Percentiles rank a stretch among this genome's conserved stretches.
Conservation (phyloP, 2,888 invertebrate species). For the Andrena hattorfiana region DNA sequence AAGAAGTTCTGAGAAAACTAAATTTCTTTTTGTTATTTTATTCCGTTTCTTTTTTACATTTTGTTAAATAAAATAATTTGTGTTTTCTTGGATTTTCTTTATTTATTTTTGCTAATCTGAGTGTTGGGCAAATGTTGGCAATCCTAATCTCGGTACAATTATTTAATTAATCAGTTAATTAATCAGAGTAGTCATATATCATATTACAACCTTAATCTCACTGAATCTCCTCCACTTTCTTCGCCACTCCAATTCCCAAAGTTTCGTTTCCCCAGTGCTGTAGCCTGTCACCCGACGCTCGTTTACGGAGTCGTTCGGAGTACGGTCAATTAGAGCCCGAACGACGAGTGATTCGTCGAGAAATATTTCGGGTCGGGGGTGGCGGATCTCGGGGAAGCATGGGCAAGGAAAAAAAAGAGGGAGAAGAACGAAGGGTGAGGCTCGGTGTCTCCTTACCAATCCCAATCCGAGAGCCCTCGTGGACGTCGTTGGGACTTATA, state of each 20-base stretch:
- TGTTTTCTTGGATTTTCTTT: too few relatives aligned
- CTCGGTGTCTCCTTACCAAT: slow-evolving; percentile 64
- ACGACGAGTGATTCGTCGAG: slow-evolving; percentile 73
- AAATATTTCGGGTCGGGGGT: slow-evolving; percentile 68
- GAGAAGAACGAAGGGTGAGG: slow-evolving; percentile 38
- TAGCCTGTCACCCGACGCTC: slow-evolving; percentile 20
- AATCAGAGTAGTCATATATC: too few relatives aligned
- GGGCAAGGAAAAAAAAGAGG: too few relatives aligned
- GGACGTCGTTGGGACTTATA: slow-evolving; percentile 76
- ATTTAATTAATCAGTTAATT: too few relatives aligned
- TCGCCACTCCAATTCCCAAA: not conserved
- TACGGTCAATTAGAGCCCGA: slow-evolving; percentile 71
- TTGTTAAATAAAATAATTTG: too few relatives aligned
- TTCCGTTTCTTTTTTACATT: too few relatives aligned
- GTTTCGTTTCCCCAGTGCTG: not conserved
- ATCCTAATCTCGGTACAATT: too few relatives aligned
- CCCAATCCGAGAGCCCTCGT: slow-evolving; percentile 67
- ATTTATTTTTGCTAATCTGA: too few relatives aligned
- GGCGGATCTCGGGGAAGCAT: slow-evolving; percentile 11
- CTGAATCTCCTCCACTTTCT: not conserved
- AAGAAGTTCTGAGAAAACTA: too few relatives aligned
- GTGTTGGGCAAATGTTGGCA: too few relatives aligned
- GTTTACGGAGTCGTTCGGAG: slow-evolving; percentile 53
- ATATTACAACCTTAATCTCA: not conserved
- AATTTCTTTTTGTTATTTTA: too few relatives aligned